phyloP scores from a whole-genome alignment of 2,888 invertebrate genomes.

The Lamellibrachia satsuma region DNA sequence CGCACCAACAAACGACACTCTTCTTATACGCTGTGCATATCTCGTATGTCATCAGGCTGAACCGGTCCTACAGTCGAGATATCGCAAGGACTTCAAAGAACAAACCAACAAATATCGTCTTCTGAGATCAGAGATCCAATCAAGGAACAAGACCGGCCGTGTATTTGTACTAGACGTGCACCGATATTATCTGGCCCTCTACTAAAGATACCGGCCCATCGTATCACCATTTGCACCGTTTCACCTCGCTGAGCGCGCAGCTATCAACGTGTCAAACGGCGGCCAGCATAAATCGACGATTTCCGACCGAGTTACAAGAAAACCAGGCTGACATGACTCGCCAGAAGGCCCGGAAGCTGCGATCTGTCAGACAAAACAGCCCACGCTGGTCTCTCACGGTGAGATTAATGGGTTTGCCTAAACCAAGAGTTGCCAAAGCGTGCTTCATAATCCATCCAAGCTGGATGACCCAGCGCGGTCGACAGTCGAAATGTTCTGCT shows the following conservation, averaged over 20 bases:
- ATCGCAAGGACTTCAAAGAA: background rate
- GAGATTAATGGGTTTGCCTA: background rate
- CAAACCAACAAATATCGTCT: background rate
- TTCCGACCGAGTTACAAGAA: slow-evolving; percentile 13
- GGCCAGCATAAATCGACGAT: slow-evolving; percentile 3
- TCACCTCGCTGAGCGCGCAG: background rate
- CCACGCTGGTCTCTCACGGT: background rate
- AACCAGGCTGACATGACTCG: background rate
- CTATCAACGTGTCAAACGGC: background rate
- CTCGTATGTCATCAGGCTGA: too few relatives aligned
- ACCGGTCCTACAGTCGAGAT: background rate
- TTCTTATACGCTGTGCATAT: background rate
- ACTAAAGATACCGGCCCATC: background rate
- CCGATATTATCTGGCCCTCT: background rate
- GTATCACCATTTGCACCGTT: background rate
- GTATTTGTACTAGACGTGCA: background rate
- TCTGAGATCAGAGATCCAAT: background rate
- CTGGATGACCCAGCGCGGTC: background rate
- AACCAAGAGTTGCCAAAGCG: background rate
- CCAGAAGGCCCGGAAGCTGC: slow-evolving; percentile 3
- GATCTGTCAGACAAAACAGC: background rate
- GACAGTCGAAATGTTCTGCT: background rate
- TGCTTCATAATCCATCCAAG: background rate
- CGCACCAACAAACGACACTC: background rate
- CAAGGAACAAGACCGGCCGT: background rate